Evolutionary conservation across 1,140 invertebrate species (phyloP).

Genomic region (Neotoxoptera formosana): DNA sequence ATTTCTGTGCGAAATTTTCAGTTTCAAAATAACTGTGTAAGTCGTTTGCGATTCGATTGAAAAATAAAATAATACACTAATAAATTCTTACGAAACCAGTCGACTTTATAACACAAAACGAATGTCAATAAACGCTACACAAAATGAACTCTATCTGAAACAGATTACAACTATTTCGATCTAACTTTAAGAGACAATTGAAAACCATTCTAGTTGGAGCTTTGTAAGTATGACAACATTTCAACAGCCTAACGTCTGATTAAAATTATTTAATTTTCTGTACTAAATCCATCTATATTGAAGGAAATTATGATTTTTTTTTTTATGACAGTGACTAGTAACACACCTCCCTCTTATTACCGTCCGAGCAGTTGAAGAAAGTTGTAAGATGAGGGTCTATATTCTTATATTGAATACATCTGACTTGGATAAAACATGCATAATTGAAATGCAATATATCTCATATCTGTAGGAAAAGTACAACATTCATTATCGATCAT

Average conservation of each 20-base stretch:
- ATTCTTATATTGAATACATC: background rate
- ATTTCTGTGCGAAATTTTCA: background rate
- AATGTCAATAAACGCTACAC: background rate
- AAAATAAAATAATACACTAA: background rate
- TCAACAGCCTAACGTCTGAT: background rate
- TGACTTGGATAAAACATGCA: background rate
- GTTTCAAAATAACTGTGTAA: background rate
- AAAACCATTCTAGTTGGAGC: background rate
- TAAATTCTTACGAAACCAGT: background rate
- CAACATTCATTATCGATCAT: background rate
- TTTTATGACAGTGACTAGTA: background rate
- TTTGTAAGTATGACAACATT: background rate
- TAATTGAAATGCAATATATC: background rate
- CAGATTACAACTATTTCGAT: background rate
- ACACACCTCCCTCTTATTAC: background rate
- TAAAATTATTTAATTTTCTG: background rate
- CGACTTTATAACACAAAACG: background rate
- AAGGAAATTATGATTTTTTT: background rate
- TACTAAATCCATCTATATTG: too few species aligned
- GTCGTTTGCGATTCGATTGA: background rate
- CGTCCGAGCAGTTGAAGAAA: too few species aligned
- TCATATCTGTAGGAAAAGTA: background rate
- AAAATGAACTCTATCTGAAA: background rate
- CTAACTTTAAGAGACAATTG: background rate
- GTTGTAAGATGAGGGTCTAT: background rate